Evolutionary conservation across 2,888 invertebrate genomes (phyloP).

Genomic region (Metellina segmentata): DNA sequence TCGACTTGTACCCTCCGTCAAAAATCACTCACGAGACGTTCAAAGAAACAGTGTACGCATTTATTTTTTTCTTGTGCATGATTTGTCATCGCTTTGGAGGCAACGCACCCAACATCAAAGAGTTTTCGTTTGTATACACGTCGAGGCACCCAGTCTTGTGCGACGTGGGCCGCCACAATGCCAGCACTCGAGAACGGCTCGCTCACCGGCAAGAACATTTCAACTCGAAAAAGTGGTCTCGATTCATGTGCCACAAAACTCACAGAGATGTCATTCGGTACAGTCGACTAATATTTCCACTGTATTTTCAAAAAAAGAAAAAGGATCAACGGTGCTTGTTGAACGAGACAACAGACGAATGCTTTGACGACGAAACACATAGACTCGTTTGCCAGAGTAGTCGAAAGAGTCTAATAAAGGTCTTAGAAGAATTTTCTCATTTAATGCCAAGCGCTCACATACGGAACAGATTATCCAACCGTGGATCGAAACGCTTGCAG

Average conservation of each 20-base stretch:
- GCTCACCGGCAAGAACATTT: no score
- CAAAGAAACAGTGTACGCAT: neutral
- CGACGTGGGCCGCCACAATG: no score
- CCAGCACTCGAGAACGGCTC: no score
- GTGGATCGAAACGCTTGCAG: no score
- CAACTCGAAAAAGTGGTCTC: constrained; percentile 35
- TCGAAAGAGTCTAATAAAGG: no score
- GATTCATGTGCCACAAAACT: constrained; percentile 18
- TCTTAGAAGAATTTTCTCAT: no score
- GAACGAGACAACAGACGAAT: neutral
- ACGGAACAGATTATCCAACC: no score
- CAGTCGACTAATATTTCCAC: neutral
- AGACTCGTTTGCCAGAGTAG: constrained; percentile 18
- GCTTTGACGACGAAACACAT: constrained; percentile 27
- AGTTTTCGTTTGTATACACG: constrained; percentile 27
- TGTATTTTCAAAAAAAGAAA: no score
- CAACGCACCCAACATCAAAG: neutral
- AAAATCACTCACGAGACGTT: no score
- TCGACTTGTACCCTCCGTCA: no score
- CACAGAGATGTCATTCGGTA: constrained; percentile 24
- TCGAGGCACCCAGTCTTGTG: no score
- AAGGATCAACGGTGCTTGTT: neutral
- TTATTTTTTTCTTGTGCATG: constrained; percentile 16
- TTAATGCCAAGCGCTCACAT: no score
- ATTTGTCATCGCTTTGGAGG: constrained; percentile 24